Evolutionary conservation across 2,888 invertebrate genomes (phyloP).

Genomic region (Globia sparganii): DNA sequence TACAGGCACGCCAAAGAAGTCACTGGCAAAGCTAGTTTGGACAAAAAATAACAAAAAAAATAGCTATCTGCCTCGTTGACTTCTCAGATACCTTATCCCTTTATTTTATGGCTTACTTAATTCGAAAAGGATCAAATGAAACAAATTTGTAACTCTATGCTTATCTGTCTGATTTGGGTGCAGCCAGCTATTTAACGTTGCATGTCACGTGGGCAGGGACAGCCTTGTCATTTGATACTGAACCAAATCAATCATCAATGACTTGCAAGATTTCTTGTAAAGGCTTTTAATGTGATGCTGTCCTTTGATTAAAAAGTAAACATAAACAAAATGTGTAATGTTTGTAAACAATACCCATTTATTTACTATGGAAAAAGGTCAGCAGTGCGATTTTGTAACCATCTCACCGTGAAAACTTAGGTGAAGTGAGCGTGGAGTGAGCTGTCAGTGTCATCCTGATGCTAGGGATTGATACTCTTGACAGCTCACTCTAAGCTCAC

Average conservation of each 20-base stretch:
- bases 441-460: too few species aligned
- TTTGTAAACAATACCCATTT: slow-evolving; percentile 16
- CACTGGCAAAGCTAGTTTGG: too few species aligned
- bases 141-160: slow-evolving; percentile 3
- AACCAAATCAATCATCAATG: slow-evolving; percentile 44
- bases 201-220: slow-evolving; percentile 14
- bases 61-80: background rate
- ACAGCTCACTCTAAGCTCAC: too few species aligned
- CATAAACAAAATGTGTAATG: background rate
- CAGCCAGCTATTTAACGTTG: slow-evolving; percentile 6
- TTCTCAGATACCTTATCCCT: background rate
- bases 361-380: too few species aligned
- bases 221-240: slow-evolving; percentile 36
- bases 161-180: slow-evolving; percentile 23
- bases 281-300: slow-evolving; percentile 15
- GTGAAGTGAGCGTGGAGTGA: too few species aligned
- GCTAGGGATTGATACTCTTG: too few species aligned
- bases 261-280: slow-evolving; percentile 28
- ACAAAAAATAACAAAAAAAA: background rate
- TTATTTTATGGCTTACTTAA: background rate
- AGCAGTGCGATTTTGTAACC: background rate
- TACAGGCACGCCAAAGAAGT: too few species aligned
- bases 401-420: too few species aligned
- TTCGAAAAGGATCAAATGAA: slow-evolving; percentile 9
- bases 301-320: slow-evolving; percentile 17